These are phyloP conservation scores for Acinonyx jubatus DNA, from an alignment of 2,113 vertebrate genomes.

Conservation along the genomic window DNA sequence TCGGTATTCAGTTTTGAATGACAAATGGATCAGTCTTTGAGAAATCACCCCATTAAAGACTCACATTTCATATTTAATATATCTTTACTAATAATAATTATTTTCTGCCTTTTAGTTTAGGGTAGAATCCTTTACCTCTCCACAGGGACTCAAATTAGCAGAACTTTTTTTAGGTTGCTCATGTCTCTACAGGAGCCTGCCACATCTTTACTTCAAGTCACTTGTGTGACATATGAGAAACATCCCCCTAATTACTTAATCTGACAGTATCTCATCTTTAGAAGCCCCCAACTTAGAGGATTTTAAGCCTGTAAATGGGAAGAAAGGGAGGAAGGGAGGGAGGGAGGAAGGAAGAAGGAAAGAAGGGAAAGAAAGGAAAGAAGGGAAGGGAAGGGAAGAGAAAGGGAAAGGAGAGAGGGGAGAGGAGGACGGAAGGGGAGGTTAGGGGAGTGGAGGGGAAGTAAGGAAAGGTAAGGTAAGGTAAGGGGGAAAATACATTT, in stretches of 20 bases:
- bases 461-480: not conserved
- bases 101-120: not conserved
- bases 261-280: not conserved
- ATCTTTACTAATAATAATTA: not conserved
- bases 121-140: not conserved
- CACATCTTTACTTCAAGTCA: not conserved
- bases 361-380: not conserved
- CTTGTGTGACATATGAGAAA: not conserved
- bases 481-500: not conserved
- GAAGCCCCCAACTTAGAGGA: not conserved
- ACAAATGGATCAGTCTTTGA: not conserved
- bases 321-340: not conserved
- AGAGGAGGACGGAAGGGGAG: not conserved
- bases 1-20: not conserved
- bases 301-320: not conserved
- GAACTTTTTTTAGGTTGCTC: not conserved
- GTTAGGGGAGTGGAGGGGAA: not conserved
- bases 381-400: not conserved
- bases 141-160: not conserved
- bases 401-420: not conserved
- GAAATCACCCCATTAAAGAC: not conserved
- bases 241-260: not conserved
- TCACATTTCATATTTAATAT: not conserved
- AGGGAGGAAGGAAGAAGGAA: not conserved
- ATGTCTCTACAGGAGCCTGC: not conserved